Evolutionary conservation across 1,140 invertebrate species (phyloP).

Genomic region (Ceratitis capitata): DNA sequence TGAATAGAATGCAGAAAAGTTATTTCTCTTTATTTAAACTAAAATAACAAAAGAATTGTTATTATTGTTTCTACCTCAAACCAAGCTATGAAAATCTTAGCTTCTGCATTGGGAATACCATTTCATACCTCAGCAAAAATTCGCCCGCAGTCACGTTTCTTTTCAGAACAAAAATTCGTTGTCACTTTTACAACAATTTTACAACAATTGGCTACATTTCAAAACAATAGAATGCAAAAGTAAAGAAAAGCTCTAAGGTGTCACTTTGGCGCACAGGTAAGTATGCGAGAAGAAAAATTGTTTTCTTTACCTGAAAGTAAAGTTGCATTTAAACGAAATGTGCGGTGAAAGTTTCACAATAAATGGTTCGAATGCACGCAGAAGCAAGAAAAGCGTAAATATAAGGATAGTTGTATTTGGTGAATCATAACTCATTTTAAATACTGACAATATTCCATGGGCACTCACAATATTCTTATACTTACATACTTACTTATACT

Average conservation of each 20-base stretch:
- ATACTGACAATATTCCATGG: not conserved
- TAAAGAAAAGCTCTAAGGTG: not conserved
- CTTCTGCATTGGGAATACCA: not conserved
- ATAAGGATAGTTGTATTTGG: not conserved
- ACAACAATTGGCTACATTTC: not conserved
- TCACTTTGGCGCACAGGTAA: not conserved
- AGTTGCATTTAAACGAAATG: not conserved
- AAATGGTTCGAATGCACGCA: not conserved
- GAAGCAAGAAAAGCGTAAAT: not conserved
- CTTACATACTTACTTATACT: not conserved
- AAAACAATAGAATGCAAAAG: conserved; percentile 4
- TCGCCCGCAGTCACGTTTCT: not conserved
- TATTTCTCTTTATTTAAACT: not conserved
- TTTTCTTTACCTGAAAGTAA: not conserved
- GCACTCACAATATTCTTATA: not conserved
- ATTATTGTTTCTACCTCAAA: too few species aligned
- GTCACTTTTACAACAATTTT: not conserved
- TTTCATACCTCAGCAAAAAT: not conserved
- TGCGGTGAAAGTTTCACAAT: not conserved
- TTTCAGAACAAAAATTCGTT: not conserved
- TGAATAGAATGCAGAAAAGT: not conserved
- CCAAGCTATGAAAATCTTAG: too few species aligned
- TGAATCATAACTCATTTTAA: too few species aligned
- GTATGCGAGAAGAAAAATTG: not conserved
- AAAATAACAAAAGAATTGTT: not conserved